Percentiles rank a stretch among this genome's conserved stretches.
phyloP scores from a whole-genome alignment of 1,140 invertebrate species.

The Aphis craccivora region DNA sequence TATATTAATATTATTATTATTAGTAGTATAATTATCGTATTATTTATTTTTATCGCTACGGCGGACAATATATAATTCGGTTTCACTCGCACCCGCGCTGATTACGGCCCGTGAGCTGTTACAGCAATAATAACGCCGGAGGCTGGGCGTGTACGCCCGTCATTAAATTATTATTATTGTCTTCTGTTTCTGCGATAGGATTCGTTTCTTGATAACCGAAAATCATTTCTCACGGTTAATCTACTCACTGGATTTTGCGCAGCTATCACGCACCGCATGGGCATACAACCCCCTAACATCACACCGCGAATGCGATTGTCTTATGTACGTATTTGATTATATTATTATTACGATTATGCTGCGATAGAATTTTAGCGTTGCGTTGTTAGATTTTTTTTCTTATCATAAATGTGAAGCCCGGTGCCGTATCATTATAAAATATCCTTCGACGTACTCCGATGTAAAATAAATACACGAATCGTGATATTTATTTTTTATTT shows the following conservation, averaged over 20 bases:
- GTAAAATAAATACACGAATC: not conserved
- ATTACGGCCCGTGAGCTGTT: not conserved
- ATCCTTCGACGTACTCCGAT: not conserved
- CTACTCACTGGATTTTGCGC: not conserved
- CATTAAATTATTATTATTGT: conserved; percentile 1
- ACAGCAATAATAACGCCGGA: not conserved
- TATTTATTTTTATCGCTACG: not conserved
- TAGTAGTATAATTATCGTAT: not conserved
- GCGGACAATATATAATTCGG: not conserved
- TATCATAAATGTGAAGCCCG: not conserved
- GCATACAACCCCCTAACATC: not conserved
- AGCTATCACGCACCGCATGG: no score
- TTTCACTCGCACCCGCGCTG: not conserved
- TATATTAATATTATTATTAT: not conserved
- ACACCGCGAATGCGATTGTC: not conserved
- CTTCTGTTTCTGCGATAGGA: not conserved
- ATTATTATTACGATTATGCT: not conserved
- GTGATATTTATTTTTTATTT: not conserved
- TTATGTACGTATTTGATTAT: not conserved
- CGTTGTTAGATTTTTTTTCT: not conserved
- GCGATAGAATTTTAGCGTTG: not conserved
- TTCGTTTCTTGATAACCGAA: conserved; percentile 7
- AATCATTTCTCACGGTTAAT: not conserved
- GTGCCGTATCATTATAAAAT: not conserved
- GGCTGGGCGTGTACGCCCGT: not conserved